Evolutionary conservation across 2,113 vertebrate genomes (phyloP).

Genomic region (Monarcha castaneiventris): DNA sequence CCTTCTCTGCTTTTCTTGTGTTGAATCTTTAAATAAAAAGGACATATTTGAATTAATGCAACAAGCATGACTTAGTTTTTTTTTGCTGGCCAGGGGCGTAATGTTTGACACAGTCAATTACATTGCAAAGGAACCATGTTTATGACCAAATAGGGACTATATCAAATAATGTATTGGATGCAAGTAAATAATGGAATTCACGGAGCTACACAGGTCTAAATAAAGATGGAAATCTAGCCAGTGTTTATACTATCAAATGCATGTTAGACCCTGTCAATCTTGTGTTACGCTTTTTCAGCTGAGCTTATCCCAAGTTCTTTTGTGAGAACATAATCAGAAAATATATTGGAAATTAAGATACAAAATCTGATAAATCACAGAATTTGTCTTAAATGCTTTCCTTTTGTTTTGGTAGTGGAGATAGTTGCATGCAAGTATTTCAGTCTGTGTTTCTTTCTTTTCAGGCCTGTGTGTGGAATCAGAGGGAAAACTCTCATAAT

Average conservation of each 20-base stretch:
- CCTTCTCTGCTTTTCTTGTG: not conserved
- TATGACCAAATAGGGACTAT: not conserved
- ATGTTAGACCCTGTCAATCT: not conserved
- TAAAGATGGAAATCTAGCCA: not conserved
- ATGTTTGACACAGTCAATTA: not conserved
- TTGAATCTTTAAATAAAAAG: not conserved
- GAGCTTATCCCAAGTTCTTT: not conserved
- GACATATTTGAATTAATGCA: not conserved
- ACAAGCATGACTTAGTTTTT: not conserved
- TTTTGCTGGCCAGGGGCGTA: not conserved
- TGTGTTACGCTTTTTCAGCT: not conserved
- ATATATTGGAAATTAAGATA: not conserved
- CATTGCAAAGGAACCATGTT: not conserved
- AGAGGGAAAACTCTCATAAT: conserved; percentile 99
- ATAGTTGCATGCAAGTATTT: not conserved
- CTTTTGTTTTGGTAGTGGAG: not conserved
- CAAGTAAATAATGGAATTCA: not conserved
- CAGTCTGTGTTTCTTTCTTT: conserved; percentile 58
- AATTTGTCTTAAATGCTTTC: not conserved
- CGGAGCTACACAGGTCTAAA: not conserved
- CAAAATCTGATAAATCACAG: not conserved
- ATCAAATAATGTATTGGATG: not conserved
- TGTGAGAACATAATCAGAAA: not conserved
- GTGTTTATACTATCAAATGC: not conserved
- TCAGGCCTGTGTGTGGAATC: conserved; percentile 97